Percentiles rank a stretch among this genome's conserved stretches.
Evolutionary conservation across 2,113 vertebrate genomes (phyloP).

Genomic region (Apaloderma vittatum): DNA sequence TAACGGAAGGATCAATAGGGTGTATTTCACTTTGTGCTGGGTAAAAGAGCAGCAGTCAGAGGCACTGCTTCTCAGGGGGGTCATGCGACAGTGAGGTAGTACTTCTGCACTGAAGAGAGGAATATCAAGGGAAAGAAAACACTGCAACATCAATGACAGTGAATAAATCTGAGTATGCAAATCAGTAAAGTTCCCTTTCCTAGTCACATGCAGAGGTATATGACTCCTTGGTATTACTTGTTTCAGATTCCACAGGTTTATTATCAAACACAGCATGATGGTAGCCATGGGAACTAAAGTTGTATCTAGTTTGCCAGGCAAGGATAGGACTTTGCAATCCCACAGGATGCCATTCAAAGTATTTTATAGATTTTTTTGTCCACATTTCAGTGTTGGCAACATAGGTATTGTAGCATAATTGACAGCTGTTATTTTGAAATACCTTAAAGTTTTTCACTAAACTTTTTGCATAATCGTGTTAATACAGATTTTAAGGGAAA

Average conservation of each 20-base stretch:
- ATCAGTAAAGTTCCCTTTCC: conserved; percentile 6
- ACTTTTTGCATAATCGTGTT: background rate
- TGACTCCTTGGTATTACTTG: background rate
- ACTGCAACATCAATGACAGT: background rate
- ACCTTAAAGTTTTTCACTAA: background rate
- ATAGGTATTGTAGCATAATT: background rate
- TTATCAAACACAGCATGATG: conserved; percentile 3
- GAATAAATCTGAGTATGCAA: conserved; percentile 7
- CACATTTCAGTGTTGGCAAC: background rate
- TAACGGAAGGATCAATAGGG: background rate
- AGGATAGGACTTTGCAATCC: conserved; percentile 1
- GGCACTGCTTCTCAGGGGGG: background rate
- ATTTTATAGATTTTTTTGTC: conserved; percentile 1
- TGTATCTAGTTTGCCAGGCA: conserved; percentile 1
- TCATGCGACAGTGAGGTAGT: background rate
- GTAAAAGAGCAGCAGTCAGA: background rate
- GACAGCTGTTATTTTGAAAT: background rate
- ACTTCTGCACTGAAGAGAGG: background rate
- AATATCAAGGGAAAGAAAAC: background rate
- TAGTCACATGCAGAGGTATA: background rate
- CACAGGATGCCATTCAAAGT: background rate
- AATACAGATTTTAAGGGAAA: background rate
- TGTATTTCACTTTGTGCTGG: background rate
- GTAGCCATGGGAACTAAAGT: conserved; percentile 57
- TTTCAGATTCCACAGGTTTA: conserved; percentile 12